phyloP scores from a whole-genome alignment of 1,140 invertebrate genomes.

The Trissolcus basalis region DNA sequence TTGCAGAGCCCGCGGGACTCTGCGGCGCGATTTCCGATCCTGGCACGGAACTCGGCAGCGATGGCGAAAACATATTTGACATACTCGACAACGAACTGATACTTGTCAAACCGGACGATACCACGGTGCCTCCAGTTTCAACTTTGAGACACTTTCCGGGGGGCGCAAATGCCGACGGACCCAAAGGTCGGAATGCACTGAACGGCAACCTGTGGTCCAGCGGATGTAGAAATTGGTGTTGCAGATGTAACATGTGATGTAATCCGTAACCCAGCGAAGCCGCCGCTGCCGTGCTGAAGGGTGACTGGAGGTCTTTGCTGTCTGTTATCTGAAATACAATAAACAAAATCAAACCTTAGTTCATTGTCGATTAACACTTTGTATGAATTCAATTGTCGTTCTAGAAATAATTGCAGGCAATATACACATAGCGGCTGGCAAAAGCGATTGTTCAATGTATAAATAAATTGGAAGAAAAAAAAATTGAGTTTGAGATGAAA shows the following conservation, averaged over 20 bases:
- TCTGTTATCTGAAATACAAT: conserved; percentile 71
- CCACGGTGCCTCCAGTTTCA: conserved; percentile 68
- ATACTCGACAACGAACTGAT: conserved; percentile 71
- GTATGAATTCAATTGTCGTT: no score
- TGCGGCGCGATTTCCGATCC: conserved; percentile 66
- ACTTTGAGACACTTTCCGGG: conserved; percentile 77
- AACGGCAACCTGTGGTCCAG: conserved; percentile 74
- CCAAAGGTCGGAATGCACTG: conserved; percentile 71
- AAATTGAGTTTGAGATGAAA: no score
- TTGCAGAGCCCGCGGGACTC: conserved; percentile 64
- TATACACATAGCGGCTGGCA: no score
- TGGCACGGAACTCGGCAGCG: conserved; percentile 63
- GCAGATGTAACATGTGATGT: conserved; percentile 76
- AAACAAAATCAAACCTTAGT: not conserved
- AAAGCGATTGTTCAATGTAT: no score
- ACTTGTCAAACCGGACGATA: conserved; percentile 69
- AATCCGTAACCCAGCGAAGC: conserved; percentile 76
- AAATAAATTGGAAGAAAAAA: no score
- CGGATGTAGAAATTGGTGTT: conserved; percentile 75
- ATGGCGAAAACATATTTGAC: conserved; percentile 75
- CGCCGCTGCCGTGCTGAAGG: conserved; percentile 75
- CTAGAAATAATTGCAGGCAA: no score
- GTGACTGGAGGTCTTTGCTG: conserved; percentile 76
- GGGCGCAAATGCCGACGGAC: conserved; percentile 77
- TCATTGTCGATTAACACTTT: not conserved